phyloP scores from a whole-genome alignment of 64 coral and sea anemone species.

The Pocillopora verrucosa region DNA sequence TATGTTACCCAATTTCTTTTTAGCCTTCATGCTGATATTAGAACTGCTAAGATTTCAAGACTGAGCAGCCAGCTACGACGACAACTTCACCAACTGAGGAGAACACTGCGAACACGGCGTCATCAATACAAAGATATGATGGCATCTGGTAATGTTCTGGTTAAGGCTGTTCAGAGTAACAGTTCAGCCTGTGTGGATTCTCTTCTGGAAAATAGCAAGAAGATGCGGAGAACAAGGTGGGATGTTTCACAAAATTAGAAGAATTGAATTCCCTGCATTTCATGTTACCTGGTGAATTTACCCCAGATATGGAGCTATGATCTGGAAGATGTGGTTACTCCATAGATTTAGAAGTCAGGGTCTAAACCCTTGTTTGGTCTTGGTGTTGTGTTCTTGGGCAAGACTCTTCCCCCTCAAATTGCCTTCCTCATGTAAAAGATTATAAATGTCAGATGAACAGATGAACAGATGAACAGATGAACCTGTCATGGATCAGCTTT shows the following conservation, averaged over 20 bases:
- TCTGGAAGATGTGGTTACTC: no score
- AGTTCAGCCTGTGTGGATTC: conserved; percentile 66
- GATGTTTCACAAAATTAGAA: neutral
- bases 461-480: no score
- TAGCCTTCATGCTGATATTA: conserved; percentile 46
- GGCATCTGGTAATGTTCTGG: conserved; percentile 62
- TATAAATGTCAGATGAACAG: no score
- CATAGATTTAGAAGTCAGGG: no score
- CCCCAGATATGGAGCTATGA: no score
- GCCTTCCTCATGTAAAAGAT: no score
- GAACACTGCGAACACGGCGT: conserved; percentile 66
- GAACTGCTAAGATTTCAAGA: conserved; percentile 85
- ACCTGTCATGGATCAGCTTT: no score
- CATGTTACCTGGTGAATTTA: neutral
- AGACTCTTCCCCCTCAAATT: no score
- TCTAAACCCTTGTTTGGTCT: no score
- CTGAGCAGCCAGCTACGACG: conserved; percentile 74
- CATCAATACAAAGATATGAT: conserved; percentile 57
- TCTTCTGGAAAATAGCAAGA: conserved; percentile 41
- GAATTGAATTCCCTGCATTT: neutral
- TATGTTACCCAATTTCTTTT: neutral
- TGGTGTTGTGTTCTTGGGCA: no score
- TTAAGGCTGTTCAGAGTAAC: conserved; percentile 76
- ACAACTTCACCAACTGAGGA: conserved; percentile 79
- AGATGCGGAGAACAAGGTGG: conserved; percentile 9